phyloP scores from a whole-genome alignment of 2,113 vertebrate species.

The Chelonoidis abingdonii region DNA sequence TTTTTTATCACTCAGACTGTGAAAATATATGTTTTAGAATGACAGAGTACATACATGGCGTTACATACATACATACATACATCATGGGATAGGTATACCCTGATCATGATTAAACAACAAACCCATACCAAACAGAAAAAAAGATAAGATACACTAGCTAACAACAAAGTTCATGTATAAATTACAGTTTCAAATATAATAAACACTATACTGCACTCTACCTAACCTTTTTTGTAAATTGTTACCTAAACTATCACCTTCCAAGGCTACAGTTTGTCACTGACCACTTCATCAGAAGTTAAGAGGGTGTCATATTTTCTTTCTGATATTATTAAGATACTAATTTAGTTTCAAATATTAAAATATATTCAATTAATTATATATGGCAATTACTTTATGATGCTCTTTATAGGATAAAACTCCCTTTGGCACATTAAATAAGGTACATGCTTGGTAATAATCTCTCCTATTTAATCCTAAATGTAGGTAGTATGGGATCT shows the following conservation, averaged over 20 bases:
- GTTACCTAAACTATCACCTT: background rate
- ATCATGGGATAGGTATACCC: background rate
- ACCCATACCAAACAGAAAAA: background rate
- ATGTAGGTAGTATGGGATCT: fast-evolving
- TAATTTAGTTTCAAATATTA: background rate
- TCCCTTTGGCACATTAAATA: fast-evolving
- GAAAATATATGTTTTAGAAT: background rate
- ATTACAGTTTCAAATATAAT: background rate
- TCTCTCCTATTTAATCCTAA: background rate
- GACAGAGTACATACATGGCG: background rate
- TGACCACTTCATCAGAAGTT: background rate
- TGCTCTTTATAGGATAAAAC: background rate
- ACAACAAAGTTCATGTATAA: background rate
- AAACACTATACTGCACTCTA: fast-evolving
- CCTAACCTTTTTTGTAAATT: background rate
- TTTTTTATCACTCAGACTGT: background rate
- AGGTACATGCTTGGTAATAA: background rate
- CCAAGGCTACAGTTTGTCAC: background rate
- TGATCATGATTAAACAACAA: background rate
- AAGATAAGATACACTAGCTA: background rate
- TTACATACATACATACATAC: background rate
- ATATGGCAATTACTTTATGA: background rate
- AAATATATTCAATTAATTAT: fast-evolving
- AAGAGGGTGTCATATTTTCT: fast-evolving
- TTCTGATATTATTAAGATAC: background rate